Evolutionary conservation across 2,888 invertebrate species (phyloP).

Genomic region (Alloscopus bannaensis): DNA sequence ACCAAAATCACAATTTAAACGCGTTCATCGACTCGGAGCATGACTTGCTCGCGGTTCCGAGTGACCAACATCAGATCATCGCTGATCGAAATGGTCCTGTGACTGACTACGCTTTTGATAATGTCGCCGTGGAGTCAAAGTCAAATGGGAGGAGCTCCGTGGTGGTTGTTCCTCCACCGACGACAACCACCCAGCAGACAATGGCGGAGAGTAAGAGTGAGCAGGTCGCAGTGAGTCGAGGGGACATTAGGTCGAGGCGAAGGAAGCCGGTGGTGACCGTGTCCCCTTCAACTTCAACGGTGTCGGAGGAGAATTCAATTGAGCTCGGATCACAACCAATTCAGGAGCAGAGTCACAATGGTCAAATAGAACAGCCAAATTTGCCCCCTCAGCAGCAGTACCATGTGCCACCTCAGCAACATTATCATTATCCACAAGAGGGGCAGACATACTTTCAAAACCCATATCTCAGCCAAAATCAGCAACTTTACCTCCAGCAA

Average conservation of each 20-base stretch:
- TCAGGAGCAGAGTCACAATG: not conserved
- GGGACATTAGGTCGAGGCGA: not conserved
- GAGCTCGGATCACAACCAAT: slow-evolving; percentile 4
- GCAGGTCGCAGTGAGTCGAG: no score
- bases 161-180: slow-evolving; percentile 19
- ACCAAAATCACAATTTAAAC: slow-evolving; percentile 16
- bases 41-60: slow-evolving; percentile 41
- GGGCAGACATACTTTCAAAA: not conserved
- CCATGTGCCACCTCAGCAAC: no score
- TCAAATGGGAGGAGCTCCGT: not conserved
- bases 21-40: slow-evolving; percentile 42
- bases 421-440: not conserved
- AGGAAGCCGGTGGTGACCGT: not conserved
- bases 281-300: not conserved
- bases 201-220: no score
- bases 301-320: not conserved
- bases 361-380: not conserved
- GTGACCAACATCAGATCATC: not conserved
- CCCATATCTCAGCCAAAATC: not conserved
- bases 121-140: slow-evolving; percentile 37
- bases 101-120: slow-evolving; percentile 49
- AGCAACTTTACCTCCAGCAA: slow-evolving; percentile 1
- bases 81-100: slow-evolving; percentile 31
- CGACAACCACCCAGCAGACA: no score
- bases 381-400: slow-evolving; percentile 10